phyloP scores from a whole-genome alignment of 2,888 invertebrate genomes.

The Lordiphosa andalusiaca region DNA sequence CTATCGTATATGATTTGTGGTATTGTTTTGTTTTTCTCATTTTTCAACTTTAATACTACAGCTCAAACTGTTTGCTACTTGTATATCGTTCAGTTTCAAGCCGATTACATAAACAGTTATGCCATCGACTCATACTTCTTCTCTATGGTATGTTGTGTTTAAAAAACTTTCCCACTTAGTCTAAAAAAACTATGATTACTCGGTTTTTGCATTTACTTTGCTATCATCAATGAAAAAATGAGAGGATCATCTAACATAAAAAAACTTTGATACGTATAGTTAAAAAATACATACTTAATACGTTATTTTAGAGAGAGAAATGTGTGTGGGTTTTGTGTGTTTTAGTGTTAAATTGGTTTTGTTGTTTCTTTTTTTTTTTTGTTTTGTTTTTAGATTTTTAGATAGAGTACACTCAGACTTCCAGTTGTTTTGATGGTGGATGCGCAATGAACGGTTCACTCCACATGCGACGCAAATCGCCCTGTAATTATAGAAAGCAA shows the following conservation, averaged over 20 bases:
- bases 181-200: conserved; percentile 54
- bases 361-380: conserved; percentile 20
- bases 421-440: conserved; percentile 89
- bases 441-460: conserved; percentile 95
- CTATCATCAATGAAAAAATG: conserved; percentile 32
- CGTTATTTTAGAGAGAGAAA: conserved; percentile 54
- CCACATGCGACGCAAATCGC: conserved; percentile 98
- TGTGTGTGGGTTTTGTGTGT: conserved; percentile 21
- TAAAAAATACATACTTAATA: conserved; percentile 56
- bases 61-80: conserved; percentile 32
- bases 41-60: conserved; percentile 40
- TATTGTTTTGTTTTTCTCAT: background rate
- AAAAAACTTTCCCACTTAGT: conserved; percentile 27
- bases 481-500: conserved; percentile 82
- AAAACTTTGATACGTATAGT: conserved; percentile 49
- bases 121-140: conserved; percentile 3
- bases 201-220: conserved; percentile 59
- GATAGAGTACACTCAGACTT: conserved; percentile 84
- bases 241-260: conserved; percentile 60
- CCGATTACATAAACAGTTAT: conserved; percentile 17
- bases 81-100: conserved; percentile 39
- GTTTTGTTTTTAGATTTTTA: conserved; percentile 30
- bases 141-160: conserved; percentile 23
- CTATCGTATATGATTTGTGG: conserved; percentile 7
- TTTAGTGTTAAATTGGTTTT: conserved; percentile 20